These are phyloP conservation scores for Zaprionus inermis DNA, from an alignment of 1,140 invertebrate species.

Conservation along the genomic window DNA sequence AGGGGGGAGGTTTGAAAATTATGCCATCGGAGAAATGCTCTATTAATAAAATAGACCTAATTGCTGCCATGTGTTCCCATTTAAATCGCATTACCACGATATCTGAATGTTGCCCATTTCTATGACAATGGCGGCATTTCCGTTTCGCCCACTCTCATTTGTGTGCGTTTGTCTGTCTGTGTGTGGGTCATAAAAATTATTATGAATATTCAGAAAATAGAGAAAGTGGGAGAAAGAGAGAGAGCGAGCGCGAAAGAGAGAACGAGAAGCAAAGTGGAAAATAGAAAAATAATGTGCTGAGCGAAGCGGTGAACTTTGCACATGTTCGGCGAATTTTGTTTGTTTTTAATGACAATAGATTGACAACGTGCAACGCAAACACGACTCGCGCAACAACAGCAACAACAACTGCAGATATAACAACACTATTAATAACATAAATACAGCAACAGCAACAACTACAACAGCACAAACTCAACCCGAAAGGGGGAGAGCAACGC, in stretches of 20 bases:
- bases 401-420: slow-evolving; percentile 50
- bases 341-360: slow-evolving; percentile 79
- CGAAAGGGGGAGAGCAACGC: slow-evolving; percentile 19
- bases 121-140: slow-evolving; percentile 26
- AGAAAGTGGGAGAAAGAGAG: background rate
- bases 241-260: background rate
- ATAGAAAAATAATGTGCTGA: slow-evolving; percentile 29
- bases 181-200: slow-evolving; percentile 31
- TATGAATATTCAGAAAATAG: slow-evolving; percentile 34
- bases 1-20: background rate
- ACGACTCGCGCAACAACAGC: slow-evolving; percentile 14
- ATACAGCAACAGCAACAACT: slow-evolving; percentile 47
- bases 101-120: slow-evolving; percentile 22
- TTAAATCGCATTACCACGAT: slow-evolving; percentile 29
- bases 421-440: slow-evolving; percentile 76
- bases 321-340: slow-evolving; percentile 57
- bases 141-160: background rate
- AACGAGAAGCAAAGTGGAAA: slow-evolving; percentile 1
- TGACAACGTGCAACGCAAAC: slow-evolving; percentile 65
- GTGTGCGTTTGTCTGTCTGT: background rate
- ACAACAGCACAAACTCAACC: background rate
- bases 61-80: slow-evolving; percentile 19
- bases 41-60: slow-evolving; percentile 30
- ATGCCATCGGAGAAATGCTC: slow-evolving; percentile 12
- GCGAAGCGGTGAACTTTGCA: slow-evolving; percentile 46